These are phyloP conservation scores for Drosophila paulistorum DNA, from an alignment of 1,140 invertebrate species.

Conservation along the genomic window DNA sequence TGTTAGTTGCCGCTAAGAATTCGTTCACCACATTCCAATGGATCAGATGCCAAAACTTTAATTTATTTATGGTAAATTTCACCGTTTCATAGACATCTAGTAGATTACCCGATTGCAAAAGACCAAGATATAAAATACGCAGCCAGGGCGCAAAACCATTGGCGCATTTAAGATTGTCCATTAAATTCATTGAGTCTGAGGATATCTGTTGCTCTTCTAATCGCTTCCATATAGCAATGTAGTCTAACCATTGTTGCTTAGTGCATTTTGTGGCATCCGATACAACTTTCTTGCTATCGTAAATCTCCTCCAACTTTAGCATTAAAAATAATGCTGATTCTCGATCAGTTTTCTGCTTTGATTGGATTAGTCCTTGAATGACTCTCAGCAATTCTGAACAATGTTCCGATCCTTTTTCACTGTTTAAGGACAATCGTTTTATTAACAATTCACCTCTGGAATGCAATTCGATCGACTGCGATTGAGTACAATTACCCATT, in stretches of 20 bases:
- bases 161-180: slow-evolving; percentile 82
- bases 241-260: slow-evolving; percentile 55
- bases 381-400: slow-evolving; percentile 33
- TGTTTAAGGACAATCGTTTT: too few species aligned
- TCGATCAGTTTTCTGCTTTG: slow-evolving; percentile 50
- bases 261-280: neutral
- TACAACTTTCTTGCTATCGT: slow-evolving; percentile 1
- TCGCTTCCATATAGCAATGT: slow-evolving; percentile 83
- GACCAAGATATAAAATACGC: slow-evolving; percentile 79
- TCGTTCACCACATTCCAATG: slow-evolving; percentile 39
- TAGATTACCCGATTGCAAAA: slow-evolving; percentile 83
- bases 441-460: too few species aligned
- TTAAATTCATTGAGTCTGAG: slow-evolving; percentile 84
- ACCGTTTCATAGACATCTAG: slow-evolving; percentile 83
- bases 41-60: slow-evolving; percentile 29
- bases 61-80: slow-evolving; percentile 49
- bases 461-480: too few species aligned
- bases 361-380: slow-evolving; percentile 42
- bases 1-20: slow-evolving; percentile 62
- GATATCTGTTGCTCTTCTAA: slow-evolving; percentile 85
- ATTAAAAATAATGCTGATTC: slow-evolving; percentile 59
- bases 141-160: slow-evolving; percentile 77
- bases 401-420: slow-evolving; percentile 22
- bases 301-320: slow-evolving; percentile 40
- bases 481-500: too few species aligned